phyloP scores from a whole-genome alignment of 2,113 vertebrate species.

The Burhinus bistriatus region DNA sequence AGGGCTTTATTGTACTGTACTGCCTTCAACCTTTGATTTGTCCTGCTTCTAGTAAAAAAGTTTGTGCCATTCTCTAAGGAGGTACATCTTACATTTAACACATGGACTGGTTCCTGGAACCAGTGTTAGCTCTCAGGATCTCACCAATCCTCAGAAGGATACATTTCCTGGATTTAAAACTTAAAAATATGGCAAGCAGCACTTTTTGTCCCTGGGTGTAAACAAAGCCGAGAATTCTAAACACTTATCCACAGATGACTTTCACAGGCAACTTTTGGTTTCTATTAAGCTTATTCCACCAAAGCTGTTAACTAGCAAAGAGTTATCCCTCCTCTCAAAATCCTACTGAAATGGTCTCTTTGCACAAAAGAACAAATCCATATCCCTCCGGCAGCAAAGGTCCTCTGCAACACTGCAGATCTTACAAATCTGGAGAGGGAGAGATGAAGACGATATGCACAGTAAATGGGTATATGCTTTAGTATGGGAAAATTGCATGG shows the following conservation, averaged over 20 bases:
- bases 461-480: not conserved
- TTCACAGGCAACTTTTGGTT: not conserved
- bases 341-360: not conserved
- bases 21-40: not conserved
- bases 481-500: not conserved
- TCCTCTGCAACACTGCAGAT: not conserved
- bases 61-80: not conserved
- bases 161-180: not conserved
- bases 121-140: not conserved
- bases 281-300: not conserved
- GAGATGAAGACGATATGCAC: not conserved
- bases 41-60: not conserved
- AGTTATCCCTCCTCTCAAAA: not conserved
- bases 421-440: not conserved
- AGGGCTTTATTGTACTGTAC: not conserved
- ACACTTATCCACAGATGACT: not conserved
- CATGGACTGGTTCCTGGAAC: not conserved
- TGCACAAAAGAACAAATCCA: not conserved
- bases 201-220: not conserved
- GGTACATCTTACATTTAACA: not conserved
- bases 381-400: not conserved
- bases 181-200: not conserved
- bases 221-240: not conserved
- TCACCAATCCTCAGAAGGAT: not conserved
- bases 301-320: not conserved